These are phyloP conservation scores for Venturia canescens DNA, from an alignment of 1,140 invertebrate genomes.

Conservation along the genomic window DNA sequence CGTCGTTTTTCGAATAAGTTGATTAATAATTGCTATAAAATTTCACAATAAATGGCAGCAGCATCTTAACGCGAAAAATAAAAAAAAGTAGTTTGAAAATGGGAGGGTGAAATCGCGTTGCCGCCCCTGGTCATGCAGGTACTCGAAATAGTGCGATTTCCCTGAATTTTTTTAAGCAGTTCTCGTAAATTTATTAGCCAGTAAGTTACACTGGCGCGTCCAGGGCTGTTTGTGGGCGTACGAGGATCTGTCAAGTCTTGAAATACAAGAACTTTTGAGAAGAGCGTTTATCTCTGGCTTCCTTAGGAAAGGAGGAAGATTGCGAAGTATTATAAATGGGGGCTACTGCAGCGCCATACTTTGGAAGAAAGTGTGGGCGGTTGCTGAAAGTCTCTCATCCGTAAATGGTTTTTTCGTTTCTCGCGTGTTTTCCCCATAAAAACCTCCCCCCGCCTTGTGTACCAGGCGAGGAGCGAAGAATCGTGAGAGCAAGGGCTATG, in stretches of 20 bases:
- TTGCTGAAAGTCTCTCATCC: conserved; percentile 44
- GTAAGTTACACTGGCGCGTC: not conserved
- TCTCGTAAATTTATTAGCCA: not conserved
- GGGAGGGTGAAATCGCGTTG: too few relatives aligned
- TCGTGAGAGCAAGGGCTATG: conserved; percentile 10
- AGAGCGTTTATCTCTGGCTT: conserved; percentile 51
- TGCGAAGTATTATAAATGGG: conserved; percentile 44
- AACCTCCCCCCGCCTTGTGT: conserved; percentile 7
- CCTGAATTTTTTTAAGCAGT: too few relatives aligned
- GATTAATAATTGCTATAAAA: too few relatives aligned
- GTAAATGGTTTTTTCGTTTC: conserved; percentile 28
- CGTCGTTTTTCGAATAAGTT: too few relatives aligned
- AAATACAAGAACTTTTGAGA: conserved; percentile 65
- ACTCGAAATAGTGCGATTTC: too few relatives aligned
- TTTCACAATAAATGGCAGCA: too few relatives aligned
- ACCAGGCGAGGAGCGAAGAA: conserved; percentile 17
- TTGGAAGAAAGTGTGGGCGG: conserved; percentile 35
- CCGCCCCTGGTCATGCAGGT: too few relatives aligned
- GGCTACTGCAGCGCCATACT: conserved; percentile 31
- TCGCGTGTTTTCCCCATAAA: conserved; percentile 9
- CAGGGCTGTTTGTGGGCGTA: conserved; percentile 54
- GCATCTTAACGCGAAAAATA: too few relatives aligned
- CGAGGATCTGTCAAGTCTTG: conserved; percentile 44
- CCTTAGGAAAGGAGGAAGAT: not conserved
- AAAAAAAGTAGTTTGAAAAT: too few relatives aligned